Conservation (phyloP, 2,888 invertebrate species). For the Eupithecia pulchellata region DNA sequence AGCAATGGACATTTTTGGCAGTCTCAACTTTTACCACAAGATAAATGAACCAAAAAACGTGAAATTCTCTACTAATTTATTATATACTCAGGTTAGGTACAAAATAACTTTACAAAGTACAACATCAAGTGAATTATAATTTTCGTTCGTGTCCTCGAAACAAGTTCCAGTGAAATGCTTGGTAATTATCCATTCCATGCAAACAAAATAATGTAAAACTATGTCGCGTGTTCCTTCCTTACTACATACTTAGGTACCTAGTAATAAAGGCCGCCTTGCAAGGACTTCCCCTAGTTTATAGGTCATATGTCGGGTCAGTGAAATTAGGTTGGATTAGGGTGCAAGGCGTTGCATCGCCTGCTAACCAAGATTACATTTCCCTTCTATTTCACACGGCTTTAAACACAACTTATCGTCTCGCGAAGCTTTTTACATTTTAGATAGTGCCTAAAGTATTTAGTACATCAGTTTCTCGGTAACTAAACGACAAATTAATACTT, state of each 20-base stretch:
- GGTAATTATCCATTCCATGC: conserved; percentile 45
- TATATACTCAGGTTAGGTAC: not conserved
- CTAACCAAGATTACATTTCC: not conserved
- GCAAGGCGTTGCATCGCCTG: conserved; percentile 7
- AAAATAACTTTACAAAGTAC: not conserved
- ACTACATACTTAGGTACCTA: conserved; percentile 18
- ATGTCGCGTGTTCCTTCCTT: conserved; percentile 41
- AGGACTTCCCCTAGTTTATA: conserved; percentile 35
- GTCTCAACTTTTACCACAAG: not conserved
- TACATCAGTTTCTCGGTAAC: not conserved
- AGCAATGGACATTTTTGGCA: not conserved
- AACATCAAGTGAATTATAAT: conserved; percentile 8
- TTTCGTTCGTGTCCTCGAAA: conserved; percentile 27
- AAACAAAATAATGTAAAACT: conserved; percentile 29
- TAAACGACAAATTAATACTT: not conserved
- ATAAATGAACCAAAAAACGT: not conserved
- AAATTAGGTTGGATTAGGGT: conserved; percentile 27
- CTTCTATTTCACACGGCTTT: not conserved
- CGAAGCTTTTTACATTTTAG: not conserved
- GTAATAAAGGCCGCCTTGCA: conserved; percentile 31
- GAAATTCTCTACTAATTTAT: not conserved
- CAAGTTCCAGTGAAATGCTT: conserved; percentile 36
- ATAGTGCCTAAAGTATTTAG: too few species aligned
- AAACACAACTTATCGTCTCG: not conserved
- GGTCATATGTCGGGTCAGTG: conserved; percentile 26